phyloP scores from a whole-genome alignment of 2,888 invertebrate genomes.

The Latheticus oryzae region DNA sequence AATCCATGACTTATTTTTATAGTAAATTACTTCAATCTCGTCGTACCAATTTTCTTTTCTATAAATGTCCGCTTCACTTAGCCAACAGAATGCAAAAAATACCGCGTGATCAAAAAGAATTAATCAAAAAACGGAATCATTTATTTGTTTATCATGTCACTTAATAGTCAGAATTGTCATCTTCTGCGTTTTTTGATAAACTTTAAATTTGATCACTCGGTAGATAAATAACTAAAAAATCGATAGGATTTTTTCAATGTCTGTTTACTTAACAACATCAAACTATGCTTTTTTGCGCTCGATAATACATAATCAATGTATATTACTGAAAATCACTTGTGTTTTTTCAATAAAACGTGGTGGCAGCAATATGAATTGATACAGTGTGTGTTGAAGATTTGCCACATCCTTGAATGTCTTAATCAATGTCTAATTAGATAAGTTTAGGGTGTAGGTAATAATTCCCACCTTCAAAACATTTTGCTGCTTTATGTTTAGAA shows the following conservation, averaged over 20 bases:
- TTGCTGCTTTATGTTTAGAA: constrained; percentile 62
- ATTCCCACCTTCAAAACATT: constrained; percentile 58
- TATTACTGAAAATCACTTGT: constrained; percentile 57
- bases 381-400: constrained; percentile 62
- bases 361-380: constrained; percentile 66
- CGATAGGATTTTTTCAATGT: constrained; percentile 60
- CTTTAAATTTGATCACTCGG: too few relatives aligned
- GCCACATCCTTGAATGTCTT: constrained; percentile 55
- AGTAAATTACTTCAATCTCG: constrained; percentile 39
- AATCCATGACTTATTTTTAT: constrained; percentile 44
- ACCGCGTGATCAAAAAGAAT: too few relatives aligned
- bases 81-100: constrained; percentile 61
- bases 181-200: too few relatives aligned
- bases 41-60: constrained; percentile 54
- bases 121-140: too few relatives aligned
- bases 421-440: constrained; percentile 52
- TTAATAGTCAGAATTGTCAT: too few relatives aligned
- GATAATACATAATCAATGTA: constrained; percentile 50
- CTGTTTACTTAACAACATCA: constrained; percentile 54
- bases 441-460: constrained; percentile 56
- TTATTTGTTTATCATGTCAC: too few relatives aligned
- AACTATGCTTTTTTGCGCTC: constrained; percentile 58
- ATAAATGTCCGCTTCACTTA: constrained; percentile 63
- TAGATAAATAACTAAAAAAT: too few relatives aligned
- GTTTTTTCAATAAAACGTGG: constrained; percentile 53